Evolutionary conservation across 2,797 vertebrate genomes (phyloP).

Genomic region (Rhynchotus rufescens): DNA sequence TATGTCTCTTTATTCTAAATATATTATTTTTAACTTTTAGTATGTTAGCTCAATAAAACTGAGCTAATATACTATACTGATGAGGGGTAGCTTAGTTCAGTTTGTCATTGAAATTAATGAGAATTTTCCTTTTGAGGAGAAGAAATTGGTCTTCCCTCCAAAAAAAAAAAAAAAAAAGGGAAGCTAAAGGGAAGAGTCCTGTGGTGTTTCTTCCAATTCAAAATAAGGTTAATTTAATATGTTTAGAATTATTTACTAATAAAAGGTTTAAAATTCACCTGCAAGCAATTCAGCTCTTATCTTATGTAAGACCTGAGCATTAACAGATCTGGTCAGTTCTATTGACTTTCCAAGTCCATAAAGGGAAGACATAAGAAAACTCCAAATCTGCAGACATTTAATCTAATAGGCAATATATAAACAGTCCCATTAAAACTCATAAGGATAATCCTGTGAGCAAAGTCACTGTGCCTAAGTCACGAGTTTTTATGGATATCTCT

Average conservation of each 20-base stretch:
- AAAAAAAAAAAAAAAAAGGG: neutral
- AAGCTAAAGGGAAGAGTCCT: neutral
- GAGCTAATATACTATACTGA: neutral
- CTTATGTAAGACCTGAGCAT: neutral
- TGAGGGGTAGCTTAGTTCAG: neutral
- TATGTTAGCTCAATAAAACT: neutral
- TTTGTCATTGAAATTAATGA: neutral
- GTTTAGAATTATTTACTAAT: neutral
- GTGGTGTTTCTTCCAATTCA: neutral
- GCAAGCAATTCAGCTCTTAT: neutral
- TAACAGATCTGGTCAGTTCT: neutral
- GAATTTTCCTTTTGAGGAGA: neutral
- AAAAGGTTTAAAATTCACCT: neutral
- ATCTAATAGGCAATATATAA: neutral
- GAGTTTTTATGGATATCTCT: neutral
- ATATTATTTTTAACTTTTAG: neutral
- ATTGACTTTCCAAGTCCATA: neutral
- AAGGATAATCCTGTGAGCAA: neutral
- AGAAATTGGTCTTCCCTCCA: neutral
- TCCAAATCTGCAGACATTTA: neutral
- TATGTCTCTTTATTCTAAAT: neutral
- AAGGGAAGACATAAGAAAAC: neutral
- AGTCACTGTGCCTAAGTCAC: neutral
- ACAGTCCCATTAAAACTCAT: neutral
- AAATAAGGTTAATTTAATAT: neutral